Evolutionary conservation across 2,113 vertebrate species (phyloP), one percentile per base, ranked within the genome.

Genomic region (Otolemur garnettii): DNA sequence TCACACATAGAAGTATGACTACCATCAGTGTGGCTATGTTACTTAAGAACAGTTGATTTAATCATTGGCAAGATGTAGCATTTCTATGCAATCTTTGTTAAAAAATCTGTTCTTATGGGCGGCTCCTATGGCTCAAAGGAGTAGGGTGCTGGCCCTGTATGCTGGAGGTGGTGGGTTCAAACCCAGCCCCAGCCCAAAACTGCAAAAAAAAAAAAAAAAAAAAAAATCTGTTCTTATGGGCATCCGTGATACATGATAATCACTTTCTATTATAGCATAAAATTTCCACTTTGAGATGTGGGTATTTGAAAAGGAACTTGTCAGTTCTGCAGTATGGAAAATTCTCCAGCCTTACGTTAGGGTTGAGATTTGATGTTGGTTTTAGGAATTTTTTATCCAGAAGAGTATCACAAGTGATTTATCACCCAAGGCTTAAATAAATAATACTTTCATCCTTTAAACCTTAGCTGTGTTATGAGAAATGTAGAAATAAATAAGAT

Each of bases 271-370:
- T 91, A 80, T 88, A 78, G 12, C 12, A 60, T 86, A 55, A 35
- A 83, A 86, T 88, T 93, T 96, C 18, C 89, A 77, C 83, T 86
- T 90, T 95, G 87, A 33, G 21, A 72, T 18, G 6, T 42, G n/a
- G 74, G 33, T 2, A 80, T 95, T 94, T 93, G 90, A 69, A 83
- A 95, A 91, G 33, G 15, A 94, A 90, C 7, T 96, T 91, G 12
- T 83, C 59, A 78, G 4, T 92, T 93, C 38, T 88, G 15, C 64
- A 80, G 33, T 50, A 30, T 78, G 55, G 35, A 93, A 94, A 86
- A 50, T 82, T 92, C 64, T 95, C 28, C 11, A 72, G 53, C 24
- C 30, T 60, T 88, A 75, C 81, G 21, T 80, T 77, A 91, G 17
- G 55, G 18, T 38, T 78, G 78, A 82, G 30, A 96, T 79, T 91